Evolutionary conservation across 2,888 invertebrate species (phyloP).

Genomic region (Latheticus oryzae): DNA sequence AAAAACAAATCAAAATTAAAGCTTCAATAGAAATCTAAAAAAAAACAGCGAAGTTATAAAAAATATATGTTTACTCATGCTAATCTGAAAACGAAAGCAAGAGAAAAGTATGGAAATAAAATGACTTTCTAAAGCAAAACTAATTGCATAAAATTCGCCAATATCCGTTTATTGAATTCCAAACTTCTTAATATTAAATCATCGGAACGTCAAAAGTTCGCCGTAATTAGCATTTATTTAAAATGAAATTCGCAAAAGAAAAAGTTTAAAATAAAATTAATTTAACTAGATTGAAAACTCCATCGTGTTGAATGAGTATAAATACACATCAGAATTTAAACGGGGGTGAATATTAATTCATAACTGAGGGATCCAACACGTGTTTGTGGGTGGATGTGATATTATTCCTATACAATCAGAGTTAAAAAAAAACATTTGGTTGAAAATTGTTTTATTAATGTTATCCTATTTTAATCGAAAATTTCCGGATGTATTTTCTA

Average conservation of each 20-base stretch:
- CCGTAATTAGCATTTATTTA: conserved; percentile 40
- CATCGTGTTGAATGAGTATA: conserved; percentile 13
- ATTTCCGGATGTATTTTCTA: conserved; percentile 7
- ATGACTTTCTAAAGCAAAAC: conserved; percentile 38
- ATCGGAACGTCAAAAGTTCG: conserved; percentile 32
- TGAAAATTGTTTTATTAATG: conserved; percentile 3
- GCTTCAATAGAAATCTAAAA: not conserved
- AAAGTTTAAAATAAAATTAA: conserved; percentile 33
- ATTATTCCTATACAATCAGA: no score
- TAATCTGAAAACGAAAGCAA: no score
- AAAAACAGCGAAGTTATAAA: conserved; percentile 4
- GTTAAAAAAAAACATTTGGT: conserved; percentile 8
- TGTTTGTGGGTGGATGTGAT: conserved; percentile 42
- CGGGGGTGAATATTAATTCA: conserved; percentile 45
- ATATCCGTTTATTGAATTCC: conserved; percentile 32
- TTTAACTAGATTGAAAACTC: conserved; percentile 17
- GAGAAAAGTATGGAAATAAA: conserved; percentile 29
- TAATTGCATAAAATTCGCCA: conserved; percentile 37
- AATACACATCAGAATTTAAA: conserved; percentile 40
- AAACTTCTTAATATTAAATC: conserved; percentile 38
- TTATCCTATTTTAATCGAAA: conserved; percentile 11
- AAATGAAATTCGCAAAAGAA: conserved; percentile 24
- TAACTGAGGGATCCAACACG: conserved; percentile 38
- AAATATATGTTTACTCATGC: conserved; percentile 30
- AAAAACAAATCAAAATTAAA: no score